Base-by-base conservation (phyloP, 2,797 vertebrate genomes). In the Streptopelia turtur region DNA sequence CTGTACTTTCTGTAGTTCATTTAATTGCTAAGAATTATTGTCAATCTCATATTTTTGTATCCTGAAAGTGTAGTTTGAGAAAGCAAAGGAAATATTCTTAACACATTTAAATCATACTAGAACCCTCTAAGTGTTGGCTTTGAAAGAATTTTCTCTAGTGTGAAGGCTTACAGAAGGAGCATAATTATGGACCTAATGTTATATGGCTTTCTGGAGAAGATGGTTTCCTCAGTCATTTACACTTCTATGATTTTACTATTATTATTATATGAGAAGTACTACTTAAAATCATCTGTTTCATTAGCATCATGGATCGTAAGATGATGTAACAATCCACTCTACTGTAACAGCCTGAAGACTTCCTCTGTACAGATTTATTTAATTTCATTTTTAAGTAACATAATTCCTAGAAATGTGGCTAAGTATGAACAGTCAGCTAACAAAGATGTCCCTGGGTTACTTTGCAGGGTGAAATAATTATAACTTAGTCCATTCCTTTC, bases 211-310 rank as follows among this genome's bases (percentile, higher is more conserved):
- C 65, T 86, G 83, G 28, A 77, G 31, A 83, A 31, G 15, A 16
- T 61, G 20, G 23, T 33, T 49, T 71, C 59, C 18, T 55, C 33
- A 84, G 39, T 70, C 35, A 31, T 37, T 79, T 90, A 56, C 31
- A 47, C 24, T 85, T 84, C 37, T 10, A 3, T 57, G 50, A 49
- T 86, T 95, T 90, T 63, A 33, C 88, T 93, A 11, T 33, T 80
- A 53, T 79, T 80, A 50, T 79, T 66, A 30, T 75, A 70, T 82
- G 53, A 84, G 45, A 92, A 79, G 13, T n/a, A n/a, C 22, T 82
- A n/a, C 43, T 96, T 90, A 77, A 66, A 60, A 56, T 72, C 21
- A 57, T 69, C 57, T 91, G 56, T 33, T 91, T 96, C 83, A 65
- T 92, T 84, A 91, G 33, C 52, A 92, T 55, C 37, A 53, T 53